phyloP scores from a whole-genome alignment of 2,113 vertebrate species.

The Anhinga anhinga region DNA sequence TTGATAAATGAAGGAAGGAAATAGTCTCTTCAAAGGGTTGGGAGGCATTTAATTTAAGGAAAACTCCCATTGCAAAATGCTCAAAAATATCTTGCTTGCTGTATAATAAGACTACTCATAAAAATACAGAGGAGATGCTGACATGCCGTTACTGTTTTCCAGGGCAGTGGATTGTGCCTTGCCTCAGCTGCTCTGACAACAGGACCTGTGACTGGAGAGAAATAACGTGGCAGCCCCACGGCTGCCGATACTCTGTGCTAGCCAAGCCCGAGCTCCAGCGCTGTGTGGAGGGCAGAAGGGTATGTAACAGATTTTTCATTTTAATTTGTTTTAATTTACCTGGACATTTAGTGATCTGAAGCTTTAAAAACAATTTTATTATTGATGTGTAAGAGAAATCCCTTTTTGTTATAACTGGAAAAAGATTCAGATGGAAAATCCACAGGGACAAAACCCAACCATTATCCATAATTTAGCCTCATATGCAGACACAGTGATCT shows the following conservation, averaged over 20 bases:
- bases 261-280: constrained; percentile 79
- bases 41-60: background rate
- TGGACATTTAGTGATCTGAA: background rate
- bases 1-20: background rate
- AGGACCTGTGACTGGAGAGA: constrained; percentile 96
- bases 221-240: constrained; percentile 87
- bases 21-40: background rate
- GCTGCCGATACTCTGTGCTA: constrained; percentile 79
- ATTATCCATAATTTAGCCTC: background rate
- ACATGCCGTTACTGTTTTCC: constrained; percentile 16
- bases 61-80: background rate
- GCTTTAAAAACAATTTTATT: background rate
- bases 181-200: constrained; percentile 94
- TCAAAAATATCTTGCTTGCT: background rate
- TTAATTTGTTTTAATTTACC: background rate
- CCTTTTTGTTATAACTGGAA: background rate
- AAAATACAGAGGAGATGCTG: background rate
- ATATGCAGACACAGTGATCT: background rate
- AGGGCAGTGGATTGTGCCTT: constrained; percentile 96
- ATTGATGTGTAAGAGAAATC: background rate
- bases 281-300: constrained; percentile 86
- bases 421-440: background rate
- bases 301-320: constrained; percentile 50
- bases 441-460: background rate
- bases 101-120: background rate